Base-by-base conservation (phyloP, 2,113 vertebrate species). In the Actinemys pallida region DNA sequence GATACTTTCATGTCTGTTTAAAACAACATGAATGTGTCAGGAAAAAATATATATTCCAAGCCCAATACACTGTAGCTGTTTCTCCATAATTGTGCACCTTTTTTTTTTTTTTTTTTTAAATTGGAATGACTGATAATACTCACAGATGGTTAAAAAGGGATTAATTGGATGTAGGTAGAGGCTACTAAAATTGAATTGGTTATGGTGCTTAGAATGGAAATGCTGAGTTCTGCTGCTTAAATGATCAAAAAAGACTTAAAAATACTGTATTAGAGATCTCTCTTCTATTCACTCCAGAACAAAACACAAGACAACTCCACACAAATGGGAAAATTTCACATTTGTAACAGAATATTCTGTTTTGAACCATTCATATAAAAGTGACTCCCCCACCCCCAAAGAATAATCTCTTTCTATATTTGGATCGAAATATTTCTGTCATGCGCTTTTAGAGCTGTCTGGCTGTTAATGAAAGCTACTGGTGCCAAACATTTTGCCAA, bases 221-320 rank as follows among this genome's bases (percentile, higher is more conserved):
- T 88, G 84, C 53, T 35, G 31, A 65, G 31, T 65, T 65, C 31
- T 83, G 56, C 86, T 94, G 87, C 16, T 94, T 89, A 35, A 92
- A 86, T 72, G 88, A 82, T 89, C 72, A 91, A 72, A 90, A 81
- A 16, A 57, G 8, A 83, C 14, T 65, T 65, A 17, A 35, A 35
- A 65, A n/a, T 65, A 54, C 22, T 89, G 22, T 20, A 53, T 69
- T 56, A 22, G 82, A 93, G 82, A 65, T 2, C 10, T 89, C 3
- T 80, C 25, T 88, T 89, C 45, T 47, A 45, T 90, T 86, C 80
- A 72, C 10, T 54, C 22, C 81, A n/a, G 54, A 81, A 65, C 50
- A 65, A 94, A 86, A 45, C 80, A 65, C 31, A 65, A 65, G 62
- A 65, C 14, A 35, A 65, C 5, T 27, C 16, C 62, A 35, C 29